Evolutionary conservation across 2,113 vertebrate species (phyloP), one percentile per base, ranked within the genome.

Genomic region (Gambusia affinis): DNA sequence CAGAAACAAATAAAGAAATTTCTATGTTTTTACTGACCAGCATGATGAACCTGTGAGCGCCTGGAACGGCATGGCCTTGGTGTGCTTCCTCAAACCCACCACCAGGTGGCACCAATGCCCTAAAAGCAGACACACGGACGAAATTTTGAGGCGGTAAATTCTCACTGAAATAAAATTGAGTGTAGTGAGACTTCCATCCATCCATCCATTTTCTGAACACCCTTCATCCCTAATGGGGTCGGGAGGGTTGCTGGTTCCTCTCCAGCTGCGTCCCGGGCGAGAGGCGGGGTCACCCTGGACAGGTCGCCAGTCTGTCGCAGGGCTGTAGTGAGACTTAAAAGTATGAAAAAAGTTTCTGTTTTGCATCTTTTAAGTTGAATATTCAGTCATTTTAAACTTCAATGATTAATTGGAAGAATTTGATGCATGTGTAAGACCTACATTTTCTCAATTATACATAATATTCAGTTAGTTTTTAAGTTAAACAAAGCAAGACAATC

Each of bases 41-140:
- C 0, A 63, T 12, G 19, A 63, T 12, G 19, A 24, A 29, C 54
- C 19, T 72, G 33, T 35, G 19, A 37, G 19, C 12, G 3, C 0
- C 3, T 67, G 1, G 0, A 57, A 29, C 3, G 19, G 61, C 8
- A 39, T 5, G 60, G 10, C 57, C 0, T 54, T 35, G 30, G 14
- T 83, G 84, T 33, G 72, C 30, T 72, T 70, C 31, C 24, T 4
- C 0, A 8, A 68, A 35, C 24, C 24, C 11, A 30, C 80, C 89
- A 84, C 84, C 72, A 89, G 90, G 75, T 85, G 88, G 72, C 10
- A 44, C 35, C 0, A 1, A 31, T 47, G 4, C 19, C 44, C 22
- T 3, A 12, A 44, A 75, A 65, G 30, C n/a, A 51, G 8, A 35
- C 7, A 33, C 19, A 44, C 24, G 10, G 33, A 12, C 6, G 51